phyloP scores from a whole-genome alignment of 1,140 invertebrate species.

The Bicyclus anynana region DNA sequence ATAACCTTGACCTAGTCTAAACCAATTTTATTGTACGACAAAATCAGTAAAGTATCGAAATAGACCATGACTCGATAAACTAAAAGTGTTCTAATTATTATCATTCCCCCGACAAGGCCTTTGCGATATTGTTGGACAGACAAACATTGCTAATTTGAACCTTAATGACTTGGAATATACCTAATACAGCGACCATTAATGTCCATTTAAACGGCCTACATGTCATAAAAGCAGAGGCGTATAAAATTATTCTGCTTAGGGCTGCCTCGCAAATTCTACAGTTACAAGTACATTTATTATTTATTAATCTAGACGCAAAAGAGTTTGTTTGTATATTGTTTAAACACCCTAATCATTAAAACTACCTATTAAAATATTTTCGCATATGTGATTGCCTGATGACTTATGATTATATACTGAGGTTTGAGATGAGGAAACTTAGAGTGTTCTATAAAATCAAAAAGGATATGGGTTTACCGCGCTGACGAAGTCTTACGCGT shows the following conservation, averaged over 20 bases:
- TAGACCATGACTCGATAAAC: constrained; percentile 14
- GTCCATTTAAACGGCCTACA: constrained; percentile 8
- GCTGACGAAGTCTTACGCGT: no score
- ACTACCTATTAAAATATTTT: no score
- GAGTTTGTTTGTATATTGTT: no score
- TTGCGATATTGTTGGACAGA: neutral
- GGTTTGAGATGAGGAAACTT: no score
- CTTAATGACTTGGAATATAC: constrained; percentile 1
- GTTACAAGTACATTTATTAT: no score
- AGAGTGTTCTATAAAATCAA: no score
- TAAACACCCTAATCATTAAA: no score
- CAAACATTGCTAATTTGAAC: constrained; percentile 1
- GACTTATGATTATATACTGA: no score
- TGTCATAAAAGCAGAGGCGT: constrained; percentile 13
- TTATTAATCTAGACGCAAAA: no score
- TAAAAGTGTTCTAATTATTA: constrained; percentile 21
- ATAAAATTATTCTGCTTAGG: neutral
- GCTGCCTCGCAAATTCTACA: neutral
- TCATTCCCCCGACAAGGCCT: constrained; percentile 13
- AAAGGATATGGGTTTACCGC: no score
- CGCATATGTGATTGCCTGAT: no score
- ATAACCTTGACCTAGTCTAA: constrained; percentile 8
- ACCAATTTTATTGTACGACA: constrained; percentile 11
- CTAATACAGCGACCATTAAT: neutral
- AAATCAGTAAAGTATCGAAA: constrained; percentile 7